phyloP scores from a whole-genome alignment of 2,888 invertebrate genomes.

The Trypoxylon attenuatum region DNA sequence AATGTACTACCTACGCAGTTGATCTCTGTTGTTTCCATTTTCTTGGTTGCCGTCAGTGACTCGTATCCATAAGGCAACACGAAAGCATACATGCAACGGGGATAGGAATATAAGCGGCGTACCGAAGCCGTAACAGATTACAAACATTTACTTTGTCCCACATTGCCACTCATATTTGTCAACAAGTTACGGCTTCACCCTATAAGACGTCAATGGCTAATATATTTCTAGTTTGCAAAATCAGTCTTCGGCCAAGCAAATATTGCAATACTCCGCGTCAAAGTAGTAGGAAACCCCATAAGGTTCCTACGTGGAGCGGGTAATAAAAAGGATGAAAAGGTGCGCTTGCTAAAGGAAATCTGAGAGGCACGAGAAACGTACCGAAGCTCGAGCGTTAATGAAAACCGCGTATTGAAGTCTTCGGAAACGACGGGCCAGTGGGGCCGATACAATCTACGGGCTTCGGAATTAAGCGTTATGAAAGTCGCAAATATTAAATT shows the following conservation, averaged over 20 bases:
- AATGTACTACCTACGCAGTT: too few relatives aligned
- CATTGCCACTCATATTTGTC: slow-evolving; percentile 53
- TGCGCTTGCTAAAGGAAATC: neutral
- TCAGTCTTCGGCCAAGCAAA: neutral
- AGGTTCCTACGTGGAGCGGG: too few relatives aligned
- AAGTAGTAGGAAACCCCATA: too few relatives aligned
- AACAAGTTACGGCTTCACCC: slow-evolving; percentile 50
- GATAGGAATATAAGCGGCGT: slow-evolving; percentile 54
- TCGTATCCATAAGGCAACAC: slow-evolving; percentile 24
- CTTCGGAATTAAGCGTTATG: slow-evolving; percentile 29
- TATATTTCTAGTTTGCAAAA: slow-evolving; percentile 8
- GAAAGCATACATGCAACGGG: slow-evolving; percentile 20
- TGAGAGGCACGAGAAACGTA: too few relatives aligned
- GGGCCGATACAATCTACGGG: neutral
- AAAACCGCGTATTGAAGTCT: slow-evolving; percentile 17
- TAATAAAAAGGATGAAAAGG: neutral
- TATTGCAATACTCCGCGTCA: neutral
- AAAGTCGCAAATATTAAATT: slow-evolving; percentile 44
- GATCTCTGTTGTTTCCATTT: too few relatives aligned
- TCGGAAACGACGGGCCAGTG: neutral
- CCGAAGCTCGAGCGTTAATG: slow-evolving; percentile 21
- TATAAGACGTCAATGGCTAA: slow-evolving; percentile 35
- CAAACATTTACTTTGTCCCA: slow-evolving; percentile 53
- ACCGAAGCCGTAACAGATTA: slow-evolving; percentile 45
- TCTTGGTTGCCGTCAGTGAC: too few relatives aligned